These are phyloP conservation scores for Heterohyrax brucei DNA, from an alignment of 2,797 vertebrate species.

Conservation along the genomic window DNA sequence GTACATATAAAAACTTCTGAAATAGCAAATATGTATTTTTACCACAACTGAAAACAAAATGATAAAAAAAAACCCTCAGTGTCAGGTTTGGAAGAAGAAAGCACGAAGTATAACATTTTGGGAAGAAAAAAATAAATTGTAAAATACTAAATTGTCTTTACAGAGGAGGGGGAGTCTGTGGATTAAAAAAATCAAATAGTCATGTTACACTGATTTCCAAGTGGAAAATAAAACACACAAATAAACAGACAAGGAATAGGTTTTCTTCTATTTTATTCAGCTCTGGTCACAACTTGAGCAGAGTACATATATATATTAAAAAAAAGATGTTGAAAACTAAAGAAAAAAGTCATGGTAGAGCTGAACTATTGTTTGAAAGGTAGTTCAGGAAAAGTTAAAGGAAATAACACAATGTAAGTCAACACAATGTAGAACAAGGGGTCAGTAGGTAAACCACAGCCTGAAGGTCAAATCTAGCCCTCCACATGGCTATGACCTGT, in stretches of 20 bases:
- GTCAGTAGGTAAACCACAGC: neutral
- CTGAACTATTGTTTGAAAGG: conserved; percentile 43
- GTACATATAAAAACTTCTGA: neutral
- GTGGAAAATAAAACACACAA: neutral
- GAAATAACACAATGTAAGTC: neutral
- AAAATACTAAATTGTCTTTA: conserved; percentile 40
- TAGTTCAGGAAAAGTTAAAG: neutral
- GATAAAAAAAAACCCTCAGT: neutral
- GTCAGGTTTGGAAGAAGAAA: conserved; percentile 42
- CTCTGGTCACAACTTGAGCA: neutral
- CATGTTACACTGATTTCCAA: neutral
- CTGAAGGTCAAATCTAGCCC: neutral
- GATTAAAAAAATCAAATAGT: neutral
- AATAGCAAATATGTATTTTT: neutral
- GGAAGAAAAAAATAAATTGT: neutral
- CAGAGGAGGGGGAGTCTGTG: neutral
- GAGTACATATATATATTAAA: neutral
- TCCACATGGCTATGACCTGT: neutral
- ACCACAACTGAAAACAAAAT: neutral
- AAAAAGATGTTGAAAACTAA: neutral
- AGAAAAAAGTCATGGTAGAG: conserved; percentile 25
- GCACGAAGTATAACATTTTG: neutral
- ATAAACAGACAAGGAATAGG: neutral
- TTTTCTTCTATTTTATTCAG: conserved; percentile 15
- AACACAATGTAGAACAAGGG: neutral